Base-by-base conservation (phyloP, 2,888 invertebrate genomes). In the Anaspis maculata region DNA sequence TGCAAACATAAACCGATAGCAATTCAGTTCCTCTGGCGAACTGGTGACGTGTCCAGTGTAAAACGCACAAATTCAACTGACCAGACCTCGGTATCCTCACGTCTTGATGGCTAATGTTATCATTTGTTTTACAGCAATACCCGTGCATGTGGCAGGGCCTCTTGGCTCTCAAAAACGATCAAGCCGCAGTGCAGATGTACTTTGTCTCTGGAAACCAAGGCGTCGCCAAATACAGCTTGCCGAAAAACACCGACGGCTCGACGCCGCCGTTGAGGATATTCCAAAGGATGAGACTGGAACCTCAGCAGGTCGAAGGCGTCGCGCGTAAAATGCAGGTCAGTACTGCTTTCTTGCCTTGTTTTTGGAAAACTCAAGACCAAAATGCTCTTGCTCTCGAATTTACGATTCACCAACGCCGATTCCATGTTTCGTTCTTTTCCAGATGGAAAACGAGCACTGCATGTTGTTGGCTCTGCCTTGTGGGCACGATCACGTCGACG, bases 141-240 rank as follows among this genome's bases (percentile, higher is more conserved):
- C 95, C 95, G 6, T 85, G 94, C 26, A 89, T 95, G 85, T 97
- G 97, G 97, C 94, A 95, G 69, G 94, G 97, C 1, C 69, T 90
- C 39, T 67, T 97, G 46, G 95, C 91, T 0, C 72, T 97, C 47
- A 97, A 97, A 71, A 96, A 92, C 64, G 96, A 96, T 69, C 87
- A 88, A 54, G 94, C 95, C 3, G 89, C 90, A 15, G 96, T 97
- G 26, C 96, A 97, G 71, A 96, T 97, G 96, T 95, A 96, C 70
- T 94, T 91, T 67, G 91, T 97, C 43, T 88, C 89, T 54, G 97
- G 97, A 35, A 94, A 89, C 71, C 84, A 86, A 6, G 74, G 76
- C 50, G 87, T 97, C 41, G 94, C 95, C 6, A 78, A 82, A 45
- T 83, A 83, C 54, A 90, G 94, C 41, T 71, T 96, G 57, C 91